Conservation (phyloP, 2,888 invertebrate genomes). For the Chloroclystis v-ata region DNA sequence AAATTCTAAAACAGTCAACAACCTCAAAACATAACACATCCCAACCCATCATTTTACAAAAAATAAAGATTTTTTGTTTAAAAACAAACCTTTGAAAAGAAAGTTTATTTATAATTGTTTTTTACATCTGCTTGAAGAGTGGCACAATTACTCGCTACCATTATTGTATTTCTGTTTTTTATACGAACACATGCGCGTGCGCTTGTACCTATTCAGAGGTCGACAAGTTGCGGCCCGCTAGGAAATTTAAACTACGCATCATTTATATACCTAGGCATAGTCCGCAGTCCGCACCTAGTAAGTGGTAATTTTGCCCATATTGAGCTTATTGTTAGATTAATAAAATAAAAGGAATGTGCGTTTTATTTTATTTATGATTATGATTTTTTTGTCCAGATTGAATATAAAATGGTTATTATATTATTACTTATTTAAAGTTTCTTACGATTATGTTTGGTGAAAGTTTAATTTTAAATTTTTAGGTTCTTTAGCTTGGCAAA, state of each 20-base stretch:
- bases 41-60: constrained; percentile 14
- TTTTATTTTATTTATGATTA: too few relatives aligned
- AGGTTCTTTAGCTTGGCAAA: too few relatives aligned
- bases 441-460: too few relatives aligned
- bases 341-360: too few relatives aligned
- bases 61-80: constrained; percentile 16
- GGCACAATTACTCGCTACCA: constrained; percentile 70
- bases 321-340: too few relatives aligned
- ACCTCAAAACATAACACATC: constrained; percentile 15
- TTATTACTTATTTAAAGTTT: too few relatives aligned
- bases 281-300: too few relatives aligned
- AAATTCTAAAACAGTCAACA: constrained; percentile 13
- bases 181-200: constrained; percentile 61
- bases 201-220: constrained; percentile 38
- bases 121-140: constrained; percentile 54
- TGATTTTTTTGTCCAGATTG: too few relatives aligned
- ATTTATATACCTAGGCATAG: too few relatives aligned
- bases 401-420: too few relatives aligned
- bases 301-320: too few relatives aligned
- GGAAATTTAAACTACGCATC: not conserved
- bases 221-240: constrained; percentile 38
- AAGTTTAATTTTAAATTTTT: too few relatives aligned
- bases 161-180: constrained; percentile 67
- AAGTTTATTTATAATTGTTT: constrained; percentile 64
- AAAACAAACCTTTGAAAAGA: constrained; percentile 48